A percentile compares a stretch with the other conserved stretches of the same genome.
Conservation (phyloP, 2,113 vertebrate species). For the Haemorhous mexicanus region DNA sequence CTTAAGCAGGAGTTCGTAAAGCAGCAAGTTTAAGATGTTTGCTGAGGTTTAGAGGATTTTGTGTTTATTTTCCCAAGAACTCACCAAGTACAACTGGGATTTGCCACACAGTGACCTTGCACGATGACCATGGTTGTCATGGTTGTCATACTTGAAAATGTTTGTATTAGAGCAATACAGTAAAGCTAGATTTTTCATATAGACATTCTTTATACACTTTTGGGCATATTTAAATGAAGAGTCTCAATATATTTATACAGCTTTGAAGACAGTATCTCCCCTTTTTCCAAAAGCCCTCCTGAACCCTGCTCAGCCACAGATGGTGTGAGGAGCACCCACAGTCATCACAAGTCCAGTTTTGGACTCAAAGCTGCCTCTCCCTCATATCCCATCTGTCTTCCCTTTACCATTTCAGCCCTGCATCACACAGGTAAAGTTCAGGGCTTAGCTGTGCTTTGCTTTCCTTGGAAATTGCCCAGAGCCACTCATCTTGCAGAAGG, state of each 20-base stretch:
- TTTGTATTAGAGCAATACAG: not conserved
- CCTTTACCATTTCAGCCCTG: not conserved
- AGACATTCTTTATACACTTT: not conserved
- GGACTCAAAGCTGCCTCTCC: not conserved
- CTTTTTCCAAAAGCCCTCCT: not conserved
- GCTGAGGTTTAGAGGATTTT: not conserved
- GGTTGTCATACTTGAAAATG: not conserved
- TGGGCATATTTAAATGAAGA: not conserved
- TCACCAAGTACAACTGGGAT: not conserved
- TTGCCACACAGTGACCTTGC: not conserved
- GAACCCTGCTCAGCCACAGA: not conserved
- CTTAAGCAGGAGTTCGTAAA: not conserved
- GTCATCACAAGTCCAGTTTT: not conserved
- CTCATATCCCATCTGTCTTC: not conserved
- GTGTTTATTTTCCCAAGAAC: not conserved
- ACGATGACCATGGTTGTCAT: not conserved
- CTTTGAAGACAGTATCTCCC: not conserved
- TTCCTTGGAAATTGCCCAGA: not conserved
- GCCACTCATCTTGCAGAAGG: not conserved
- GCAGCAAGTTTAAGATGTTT: not conserved
- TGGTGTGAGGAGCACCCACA: not conserved
- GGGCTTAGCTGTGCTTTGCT: not conserved
- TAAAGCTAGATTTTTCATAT: not conserved
- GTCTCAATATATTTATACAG: not conserved
- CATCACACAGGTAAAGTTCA: not conserved